These are phyloP conservation scores for Copsychus sechellarum DNA, from an alignment of 2,113 vertebrate species.

Conservation along the genomic window DNA sequence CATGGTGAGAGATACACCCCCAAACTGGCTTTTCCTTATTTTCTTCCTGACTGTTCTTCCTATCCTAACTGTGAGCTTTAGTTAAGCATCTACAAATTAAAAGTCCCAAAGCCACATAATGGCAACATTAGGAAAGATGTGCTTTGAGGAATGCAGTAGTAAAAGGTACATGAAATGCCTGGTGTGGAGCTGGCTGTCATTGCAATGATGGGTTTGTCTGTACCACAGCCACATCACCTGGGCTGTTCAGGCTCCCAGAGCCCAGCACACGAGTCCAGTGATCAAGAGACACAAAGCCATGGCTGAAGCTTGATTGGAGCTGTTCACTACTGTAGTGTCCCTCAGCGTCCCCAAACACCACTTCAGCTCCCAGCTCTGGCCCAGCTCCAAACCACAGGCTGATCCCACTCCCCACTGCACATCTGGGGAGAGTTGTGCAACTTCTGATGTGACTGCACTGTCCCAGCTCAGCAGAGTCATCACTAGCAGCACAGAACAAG, in stretches of 20 bases:
- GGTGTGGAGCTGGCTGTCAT: not conserved
- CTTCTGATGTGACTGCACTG: fast-evolving
- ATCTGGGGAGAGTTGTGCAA: fast-evolving
- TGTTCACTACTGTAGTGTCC: fast-evolving
- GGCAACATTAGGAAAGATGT: not conserved
- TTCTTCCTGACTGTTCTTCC: not conserved
- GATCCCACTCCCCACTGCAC: not conserved
- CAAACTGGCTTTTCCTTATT: not conserved
- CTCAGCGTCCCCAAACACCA: not conserved
- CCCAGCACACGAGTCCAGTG: not conserved
- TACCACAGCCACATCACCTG: fast-evolving
- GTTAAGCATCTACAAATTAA: not conserved
- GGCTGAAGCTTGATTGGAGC: too few relatives aligned
- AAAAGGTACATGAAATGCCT: not conserved
- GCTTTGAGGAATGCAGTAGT: not conserved
- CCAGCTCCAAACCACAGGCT: not conserved
- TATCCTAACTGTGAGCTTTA: not conserved
- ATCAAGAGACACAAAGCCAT: fast-evolving
- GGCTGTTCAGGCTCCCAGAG: not conserved
- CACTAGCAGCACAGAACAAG: not conserved
- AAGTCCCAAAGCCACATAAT: not conserved
- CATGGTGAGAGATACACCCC: fast-evolving
- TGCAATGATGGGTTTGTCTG: not conserved
- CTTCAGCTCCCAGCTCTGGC: fast-evolving
- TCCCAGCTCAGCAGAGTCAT: not conserved